These are phyloP conservation scores for Artibeus lituratus DNA, from an alignment of 2,797 vertebrate species.

Conservation along the genomic window DNA sequence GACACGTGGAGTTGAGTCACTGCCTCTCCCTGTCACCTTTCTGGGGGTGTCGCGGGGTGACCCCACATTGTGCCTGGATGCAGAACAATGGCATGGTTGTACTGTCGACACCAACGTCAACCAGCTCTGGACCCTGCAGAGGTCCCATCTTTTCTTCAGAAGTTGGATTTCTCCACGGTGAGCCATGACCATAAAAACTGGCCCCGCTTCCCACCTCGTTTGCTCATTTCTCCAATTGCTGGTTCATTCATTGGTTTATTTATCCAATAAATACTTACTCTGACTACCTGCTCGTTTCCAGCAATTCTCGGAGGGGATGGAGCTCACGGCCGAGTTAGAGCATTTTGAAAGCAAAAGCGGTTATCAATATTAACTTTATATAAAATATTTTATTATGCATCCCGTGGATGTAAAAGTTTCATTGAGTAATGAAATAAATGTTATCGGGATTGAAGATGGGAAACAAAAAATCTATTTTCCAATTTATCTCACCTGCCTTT, in stretches of 20 bases:
- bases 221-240: neutral
- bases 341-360: neutral
- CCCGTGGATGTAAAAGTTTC: conserved; percentile 55
- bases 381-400: conserved; percentile 61
- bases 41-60: neutral
- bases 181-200: fast-evolving
- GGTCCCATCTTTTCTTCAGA: fast-evolving
- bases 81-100: neutral
- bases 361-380: conserved; percentile 58
- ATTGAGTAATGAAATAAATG: conserved; percentile 68
- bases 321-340: neutral
- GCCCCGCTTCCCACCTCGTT: neutral
- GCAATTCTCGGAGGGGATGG: neutral
- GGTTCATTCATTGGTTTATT: neutral
- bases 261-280: neutral
- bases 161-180: neutral
- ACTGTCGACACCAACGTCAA: too few species aligned
- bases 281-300: conserved; percentile 24
- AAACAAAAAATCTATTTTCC: conserved; percentile 64
- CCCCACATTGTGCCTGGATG: neutral
- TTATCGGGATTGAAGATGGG: conserved; percentile 54
- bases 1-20: neutral
- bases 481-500: conserved; percentile 23
- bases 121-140: fast-evolving
- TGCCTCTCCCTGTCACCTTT: neutral